phyloP scores from a whole-genome alignment of 2,797 vertebrate genomes.

The Ctenosaura bakeri region DNA sequence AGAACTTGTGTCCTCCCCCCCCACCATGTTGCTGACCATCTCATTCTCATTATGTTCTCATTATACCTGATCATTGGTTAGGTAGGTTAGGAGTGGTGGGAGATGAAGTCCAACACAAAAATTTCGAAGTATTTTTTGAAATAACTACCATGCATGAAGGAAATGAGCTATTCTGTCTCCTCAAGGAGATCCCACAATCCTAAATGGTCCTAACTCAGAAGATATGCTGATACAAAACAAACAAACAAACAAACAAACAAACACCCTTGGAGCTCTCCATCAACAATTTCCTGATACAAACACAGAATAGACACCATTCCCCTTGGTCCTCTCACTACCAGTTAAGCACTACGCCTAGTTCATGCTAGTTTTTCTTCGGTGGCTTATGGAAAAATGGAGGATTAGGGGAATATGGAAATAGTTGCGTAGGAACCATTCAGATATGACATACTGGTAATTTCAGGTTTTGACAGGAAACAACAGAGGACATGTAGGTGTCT shows the following conservation, averaged over 20 bases:
- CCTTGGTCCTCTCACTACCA: not conserved
- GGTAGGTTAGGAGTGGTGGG: too few relatives aligned
- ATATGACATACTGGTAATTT: slow-evolving; percentile 3
- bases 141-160: not conserved
- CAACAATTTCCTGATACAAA: not conserved
- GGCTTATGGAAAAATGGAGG: not conserved
- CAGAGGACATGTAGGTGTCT: slow-evolving; percentile 11
- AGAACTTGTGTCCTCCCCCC: too few relatives aligned
- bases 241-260: not conserved
- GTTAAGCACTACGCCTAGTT: not conserved
- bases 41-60: too few relatives aligned
- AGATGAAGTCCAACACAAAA: too few relatives aligned
- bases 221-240: not conserved
- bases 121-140: not conserved
- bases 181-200: not conserved
- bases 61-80: too few relatives aligned
- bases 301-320: not conserved
- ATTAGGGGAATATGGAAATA: not conserved
- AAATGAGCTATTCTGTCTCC: not conserved
- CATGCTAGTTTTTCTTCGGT: not conserved
- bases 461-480: slow-evolving; percentile 22
- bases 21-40: too few relatives aligned
- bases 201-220: not conserved
- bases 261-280: not conserved
- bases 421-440: slow-evolving; percentile 23